These are phyloP conservation scores for Micrasema minimum DNA, from an alignment of 1,140 invertebrate species.

Conservation along the genomic window DNA sequence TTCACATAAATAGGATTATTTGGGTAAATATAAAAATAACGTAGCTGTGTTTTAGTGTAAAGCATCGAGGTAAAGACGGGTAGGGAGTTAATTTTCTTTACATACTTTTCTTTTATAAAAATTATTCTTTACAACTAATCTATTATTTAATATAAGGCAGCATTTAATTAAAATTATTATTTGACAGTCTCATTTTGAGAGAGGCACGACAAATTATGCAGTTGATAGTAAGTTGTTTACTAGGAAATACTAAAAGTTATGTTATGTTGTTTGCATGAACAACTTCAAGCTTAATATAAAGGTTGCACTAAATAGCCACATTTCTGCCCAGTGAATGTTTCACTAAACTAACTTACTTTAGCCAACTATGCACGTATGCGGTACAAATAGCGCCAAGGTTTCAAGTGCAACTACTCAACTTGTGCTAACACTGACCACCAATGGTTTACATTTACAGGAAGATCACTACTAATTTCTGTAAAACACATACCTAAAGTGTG, in stretches of 20 bases:
- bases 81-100: conserved; percentile 6
- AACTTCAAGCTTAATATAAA: too few species aligned
- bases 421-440: background rate
- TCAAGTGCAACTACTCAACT: background rate
- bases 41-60: conserved; percentile 15
- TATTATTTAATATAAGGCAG: conserved; percentile 23
- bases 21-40: conserved; percentile 6
- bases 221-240: too few species aligned
- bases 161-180: conserved; percentile 5
- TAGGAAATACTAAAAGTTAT: too few species aligned
- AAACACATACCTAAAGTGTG: background rate
- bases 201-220: conserved; percentile 19
- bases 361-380: conserved; percentile 9
- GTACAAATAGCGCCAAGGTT: conserved; percentile 25
- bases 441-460: too few species aligned
- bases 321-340: background rate
- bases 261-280: too few species aligned
- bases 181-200: conserved; percentile 34
- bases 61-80: background rate
- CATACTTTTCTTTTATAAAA: conserved; percentile 13
- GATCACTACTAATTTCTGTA: background rate
- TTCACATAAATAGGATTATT: conserved; percentile 18
- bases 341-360: conserved; percentile 1
- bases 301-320: too few species aligned
- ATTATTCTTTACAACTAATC: conserved; percentile 24